Evolutionary conservation across 2,797 vertebrate genomes (phyloP), one percentile per base, ranked within the genome.

Genomic region (Tangara arthus): DNA sequence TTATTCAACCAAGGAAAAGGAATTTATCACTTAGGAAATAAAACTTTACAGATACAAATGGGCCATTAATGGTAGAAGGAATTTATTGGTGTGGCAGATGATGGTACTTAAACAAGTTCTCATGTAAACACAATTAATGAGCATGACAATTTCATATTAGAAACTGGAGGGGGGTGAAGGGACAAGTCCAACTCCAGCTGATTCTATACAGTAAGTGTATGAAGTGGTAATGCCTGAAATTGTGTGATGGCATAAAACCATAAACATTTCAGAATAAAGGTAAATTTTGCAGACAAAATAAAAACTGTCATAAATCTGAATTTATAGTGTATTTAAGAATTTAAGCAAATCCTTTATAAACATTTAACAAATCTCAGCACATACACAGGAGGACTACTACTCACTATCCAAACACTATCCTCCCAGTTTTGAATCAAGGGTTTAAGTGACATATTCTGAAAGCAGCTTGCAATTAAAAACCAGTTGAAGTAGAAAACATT

Each of bases 401-500:
- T 82, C 63, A 18, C 59, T 94, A 77, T 34, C 59, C 91, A 84
- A 91, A 88, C 56, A 65, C n/a, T 65, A 24, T 27, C 63, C 35
- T 82, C 63, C 19, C 30, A 32, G 53, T 69, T 88, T 82, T 73
- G n/a, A 94, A 81, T 39, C 41, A 59, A 85, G 44, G 15, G 47
- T 89, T 81, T 90, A 94, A 94, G 47, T 52, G 76, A 88, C 47
- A 89, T 79, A 80, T 53, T 95, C 87, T 18, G 5, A 56, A 94
- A 94, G 73, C 18, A 87, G 50, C 61, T 65, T 93, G 81, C 68
- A 92, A 95, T 84, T 90, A 89, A 95, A 86, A 83, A 41, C 13
- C 55, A 86, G 79, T 71, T 63, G 82, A 94, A 44, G 68, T 35
- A 88, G 77, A 93, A 94, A 93, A 89, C 79, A 84, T 90, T 95